These are phyloP conservation scores for Coelopa frigida DNA, from an alignment of 1,140 invertebrate species.

Conservation along the genomic window DNA sequence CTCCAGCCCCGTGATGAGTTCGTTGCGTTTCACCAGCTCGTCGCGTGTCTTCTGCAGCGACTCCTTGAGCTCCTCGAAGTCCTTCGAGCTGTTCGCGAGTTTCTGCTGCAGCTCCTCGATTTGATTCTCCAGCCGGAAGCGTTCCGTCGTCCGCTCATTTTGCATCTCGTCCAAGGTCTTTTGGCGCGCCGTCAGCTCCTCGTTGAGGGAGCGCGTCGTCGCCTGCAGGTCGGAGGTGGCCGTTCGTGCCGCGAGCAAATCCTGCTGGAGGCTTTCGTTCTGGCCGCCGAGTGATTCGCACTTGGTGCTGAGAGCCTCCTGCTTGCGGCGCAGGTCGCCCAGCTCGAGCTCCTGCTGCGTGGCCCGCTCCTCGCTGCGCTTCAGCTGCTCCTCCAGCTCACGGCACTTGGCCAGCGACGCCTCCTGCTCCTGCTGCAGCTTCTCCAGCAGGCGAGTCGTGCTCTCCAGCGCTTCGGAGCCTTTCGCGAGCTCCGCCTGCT, in stretches of 20 bases:
- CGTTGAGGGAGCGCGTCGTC: constrained; percentile 17
- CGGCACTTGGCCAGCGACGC: not conserved
- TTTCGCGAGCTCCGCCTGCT: constrained; percentile 3
- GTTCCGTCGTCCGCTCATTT: constrained; percentile 10
- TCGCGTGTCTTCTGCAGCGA: constrained; percentile 26
- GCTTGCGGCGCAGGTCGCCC: constrained; percentile 19
- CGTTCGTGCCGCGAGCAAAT: constrained; percentile 14
- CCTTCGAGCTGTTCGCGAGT: constrained; percentile 32
- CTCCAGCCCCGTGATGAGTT: constrained; percentile 23
- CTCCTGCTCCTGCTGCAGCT: constrained; percentile 13
- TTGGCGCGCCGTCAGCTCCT: constrained; percentile 21
- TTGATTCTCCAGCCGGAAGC: constrained; percentile 19
- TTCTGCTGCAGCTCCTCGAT: constrained; percentile 19
- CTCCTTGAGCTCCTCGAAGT: constrained; percentile 44
- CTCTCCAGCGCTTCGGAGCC: constrained; percentile 12
- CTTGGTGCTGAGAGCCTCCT: constrained; percentile 21
- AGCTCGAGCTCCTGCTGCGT: constrained; percentile 20
- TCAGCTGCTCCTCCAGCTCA: constrained; percentile 16
- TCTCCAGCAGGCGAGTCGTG: constrained; percentile 14
- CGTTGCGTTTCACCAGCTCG: constrained; percentile 35
- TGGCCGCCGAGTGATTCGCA: constrained; percentile 19
- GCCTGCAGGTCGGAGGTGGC: constrained; percentile 14
- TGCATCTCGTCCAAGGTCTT: constrained; percentile 17
- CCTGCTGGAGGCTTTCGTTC: constrained; percentile 18
- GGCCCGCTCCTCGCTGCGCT: constrained; percentile 8